Base-by-base conservation (phyloP, 2,113 vertebrate species). In the Pelvicachromis taeniatus region DNA sequence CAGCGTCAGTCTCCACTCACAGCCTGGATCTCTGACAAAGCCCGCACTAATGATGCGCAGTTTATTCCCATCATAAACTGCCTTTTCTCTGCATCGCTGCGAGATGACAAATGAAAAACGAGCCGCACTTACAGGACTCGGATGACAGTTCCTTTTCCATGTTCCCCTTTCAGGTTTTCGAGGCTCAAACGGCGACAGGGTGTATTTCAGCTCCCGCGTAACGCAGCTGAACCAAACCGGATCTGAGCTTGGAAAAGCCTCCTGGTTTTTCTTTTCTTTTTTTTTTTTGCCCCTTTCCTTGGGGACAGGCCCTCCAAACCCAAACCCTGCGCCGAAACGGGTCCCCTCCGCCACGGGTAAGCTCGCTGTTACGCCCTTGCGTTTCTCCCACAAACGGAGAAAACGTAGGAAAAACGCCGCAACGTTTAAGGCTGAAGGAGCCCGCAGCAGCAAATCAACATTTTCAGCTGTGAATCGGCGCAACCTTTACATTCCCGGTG, bases 341-440 rank as follows among this genome's bases (percentile, higher is more conserved):
- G 45, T 65, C 81, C 65, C 78, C 80, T 59, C 63, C 42, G 52
- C 80, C 82, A 9, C 68, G 55, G 77, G n/a, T 17, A 68, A 26
- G 4, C 23, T 42, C 68, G 78, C 78, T 45, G 89, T 59, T 82
- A 83, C 93, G 89, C 91, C 93, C 86, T 91, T 83, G 21, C 77
- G 26, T 33, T 75, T 75, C 59, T 61, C 26, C 56, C 3, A 17
- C 84, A 68, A 40, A 31, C 73, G 7, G 11, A 17, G 48, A 35
- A 52, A 73, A 73, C 40, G 45, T 26, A 75, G 45, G 17, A n/a
- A 75, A 75, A 75, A 33, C 70, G 14, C 70, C 17, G 26, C 45
- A 75, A 0, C 70, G 70, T 75, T 75, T n/a, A 33, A 52, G 70
- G 16, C 45, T 52, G 45, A 75, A 52, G 26, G 26, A 33, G 16